Percentiles rank a stretch among this genome's conserved stretches.
These are phyloP conservation scores for Hydra vulgaris DNA, from an alignment of 30 jellyfish, hydroid and myxozoan species.

Conservation along the genomic window DNA sequence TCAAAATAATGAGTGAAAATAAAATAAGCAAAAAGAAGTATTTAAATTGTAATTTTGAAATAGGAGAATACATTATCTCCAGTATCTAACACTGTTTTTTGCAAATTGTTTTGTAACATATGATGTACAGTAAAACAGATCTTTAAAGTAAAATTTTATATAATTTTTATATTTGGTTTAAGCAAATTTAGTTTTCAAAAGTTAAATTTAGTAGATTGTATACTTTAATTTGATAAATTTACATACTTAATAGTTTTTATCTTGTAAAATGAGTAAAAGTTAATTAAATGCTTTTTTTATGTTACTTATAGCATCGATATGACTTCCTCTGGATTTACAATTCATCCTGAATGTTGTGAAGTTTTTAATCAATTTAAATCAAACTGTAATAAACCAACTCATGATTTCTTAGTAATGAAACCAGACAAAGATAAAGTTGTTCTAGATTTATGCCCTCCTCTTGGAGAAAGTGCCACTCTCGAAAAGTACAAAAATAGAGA, in stretches of 20 bases:
- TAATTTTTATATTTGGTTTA: too few relatives aligned
- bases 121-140: too few relatives aligned
- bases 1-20: too few relatives aligned
- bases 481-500: not conserved
- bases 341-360: not conserved
- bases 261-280: too few relatives aligned
- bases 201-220: too few relatives aligned
- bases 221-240: not conserved
- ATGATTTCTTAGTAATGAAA: not conserved
- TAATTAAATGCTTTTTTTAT: not conserved
- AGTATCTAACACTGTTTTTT: too few relatives aligned
- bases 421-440: not conserved
- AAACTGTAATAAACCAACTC: not conserved
- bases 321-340: not conserved
- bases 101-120: too few relatives aligned
- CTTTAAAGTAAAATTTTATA: too few relatives aligned
- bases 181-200: too few relatives aligned
- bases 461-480: not conserved
- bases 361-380: not conserved
- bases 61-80: too few relatives aligned
- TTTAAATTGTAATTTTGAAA: too few relatives aligned
- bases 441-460: not conserved
- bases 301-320: not conserved
- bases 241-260: not conserved
- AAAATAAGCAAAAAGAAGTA: too few relatives aligned